A percentile compares a stretch with the other conserved stretches of the same genome.
phyloP scores from a whole-genome alignment of 2,113 vertebrate species.

The Suncus etruscus region DNA sequence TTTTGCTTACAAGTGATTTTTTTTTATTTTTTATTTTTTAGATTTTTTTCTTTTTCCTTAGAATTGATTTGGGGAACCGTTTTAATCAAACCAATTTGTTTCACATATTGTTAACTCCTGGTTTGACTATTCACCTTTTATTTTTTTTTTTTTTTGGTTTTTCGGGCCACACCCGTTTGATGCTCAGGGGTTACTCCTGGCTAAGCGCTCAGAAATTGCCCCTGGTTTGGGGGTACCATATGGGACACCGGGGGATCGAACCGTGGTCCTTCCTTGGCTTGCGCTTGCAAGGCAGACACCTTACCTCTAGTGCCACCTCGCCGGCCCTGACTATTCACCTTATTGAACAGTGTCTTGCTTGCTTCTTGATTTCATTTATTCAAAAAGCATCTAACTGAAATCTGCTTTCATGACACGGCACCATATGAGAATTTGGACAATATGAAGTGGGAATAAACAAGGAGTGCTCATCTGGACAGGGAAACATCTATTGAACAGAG shows the following conservation, averaged over 20 bases:
- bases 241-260: no score
- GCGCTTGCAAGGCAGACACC: no score
- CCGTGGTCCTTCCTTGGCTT: no score
- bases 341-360: not conserved
- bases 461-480: not conserved
- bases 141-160: not conserved
- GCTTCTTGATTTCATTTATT: not conserved
- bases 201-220: no score
- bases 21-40: no score
- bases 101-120: not conserved
- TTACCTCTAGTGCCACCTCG: no score
- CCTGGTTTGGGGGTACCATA: no score
- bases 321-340: not conserved
- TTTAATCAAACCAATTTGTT: constrained; percentile 14
- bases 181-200: no score
- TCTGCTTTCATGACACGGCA: not conserved
- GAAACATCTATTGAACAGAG: not conserved
- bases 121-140: not conserved
- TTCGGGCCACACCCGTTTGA: no score
- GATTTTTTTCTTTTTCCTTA: not conserved
- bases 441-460: not conserved
- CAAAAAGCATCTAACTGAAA: not conserved
- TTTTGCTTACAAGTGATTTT: not conserved
- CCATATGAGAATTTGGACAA: not conserved
- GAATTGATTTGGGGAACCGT: not conserved